A percentile compares a stretch with the other conserved stretches of the same genome.
Evolutionary conservation across 2,888 invertebrate genomes (phyloP).

Genomic region (Arctia plantaginis): DNA sequence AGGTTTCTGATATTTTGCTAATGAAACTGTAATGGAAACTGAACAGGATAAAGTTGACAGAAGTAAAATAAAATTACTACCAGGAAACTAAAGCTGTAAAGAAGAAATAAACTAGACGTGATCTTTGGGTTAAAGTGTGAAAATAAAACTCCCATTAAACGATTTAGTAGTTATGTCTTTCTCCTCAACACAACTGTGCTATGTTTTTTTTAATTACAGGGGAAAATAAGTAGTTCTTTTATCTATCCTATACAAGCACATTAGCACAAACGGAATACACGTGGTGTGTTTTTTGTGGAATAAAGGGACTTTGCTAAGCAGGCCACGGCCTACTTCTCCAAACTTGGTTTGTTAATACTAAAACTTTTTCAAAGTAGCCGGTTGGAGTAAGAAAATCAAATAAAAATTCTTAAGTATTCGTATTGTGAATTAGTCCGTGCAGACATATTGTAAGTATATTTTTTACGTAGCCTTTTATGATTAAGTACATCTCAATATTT

Average conservation of each 20-base stretch:
- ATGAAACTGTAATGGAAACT: constrained; percentile 30
- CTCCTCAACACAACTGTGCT: constrained; percentile 48
- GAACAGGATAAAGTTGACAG: not conserved
- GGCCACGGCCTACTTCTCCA: not conserved
- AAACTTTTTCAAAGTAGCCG: not conserved
- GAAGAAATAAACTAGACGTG: constrained; percentile 65
- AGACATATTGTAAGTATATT: not conserved
- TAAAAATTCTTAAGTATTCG: not conserved
- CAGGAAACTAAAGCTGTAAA: constrained; percentile 65
- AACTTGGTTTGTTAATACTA: not conserved
- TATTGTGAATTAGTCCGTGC: not conserved
- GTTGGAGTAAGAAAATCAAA: not conserved
- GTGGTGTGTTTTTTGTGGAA: not conserved
- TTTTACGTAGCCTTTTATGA: not conserved
- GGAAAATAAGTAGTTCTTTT: too few species aligned
- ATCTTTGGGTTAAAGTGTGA: constrained; percentile 63
- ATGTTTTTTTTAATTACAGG: constrained; percentile 14
- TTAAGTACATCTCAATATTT: not conserved
- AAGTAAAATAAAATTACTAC: constrained; percentile 54
- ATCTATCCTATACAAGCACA: not conserved
- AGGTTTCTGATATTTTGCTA: not conserved
- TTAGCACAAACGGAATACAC: not conserved
- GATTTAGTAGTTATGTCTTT: constrained; percentile 50
- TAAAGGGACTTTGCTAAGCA: not conserved
- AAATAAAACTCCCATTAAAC: constrained; percentile 60